Evolutionary conservation across 2,888 invertebrate species (phyloP), one percentile per base, ranked within the genome.

Genomic region (Scelioninae gen. 2): DNA sequence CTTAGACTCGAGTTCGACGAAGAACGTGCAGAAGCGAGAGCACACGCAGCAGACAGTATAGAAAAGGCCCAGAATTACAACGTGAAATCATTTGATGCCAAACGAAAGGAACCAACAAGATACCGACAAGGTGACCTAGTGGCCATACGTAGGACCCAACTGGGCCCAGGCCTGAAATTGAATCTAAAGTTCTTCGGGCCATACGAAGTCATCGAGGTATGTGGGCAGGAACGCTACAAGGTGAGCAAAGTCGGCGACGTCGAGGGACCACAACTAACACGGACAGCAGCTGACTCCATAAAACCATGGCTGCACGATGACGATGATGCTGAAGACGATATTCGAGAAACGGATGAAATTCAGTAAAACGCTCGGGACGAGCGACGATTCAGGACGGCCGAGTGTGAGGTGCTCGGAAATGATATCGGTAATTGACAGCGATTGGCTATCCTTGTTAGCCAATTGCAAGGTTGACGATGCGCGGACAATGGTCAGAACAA

Each of bases 111-210:
- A 11, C 35, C 35, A n/a, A 35, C 35, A 2, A 2, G 22, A 3
- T 43, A 43, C n/a, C 10, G 22, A 22, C n/a, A 2, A n/a, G 43
- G 22, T 2, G 43, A 43, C 22, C n/a, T 43, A 2, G 43, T 43
- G 5, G 43, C 43, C 1, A 15, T 43, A 2, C 43, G 43, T n/a
- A 9, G 43, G n/a, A 43, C 43, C 2, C 19, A 43, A 13, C 2
- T 43, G 11, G 22, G 43, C 2, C 43, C 43, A 19, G 43, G 43
- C n/a, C 22, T 43, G 10, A 43, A 43, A 6, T 22, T 43, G n/a
- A 2, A 1, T 3, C n/a, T 43, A 1, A 43, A 43, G 6, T 43
- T 19, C 10, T 7, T 43, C 1, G 43, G 43, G 1, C 22, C 22
- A 10, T 41, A 41, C 9, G 41, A 41, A 18, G 41, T 41, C 1